Percentiles rank a stretch among this genome's conserved stretches.
Conservation (phyloP, 1,140 invertebrate species). For the Nasonia giraulti region DNA sequence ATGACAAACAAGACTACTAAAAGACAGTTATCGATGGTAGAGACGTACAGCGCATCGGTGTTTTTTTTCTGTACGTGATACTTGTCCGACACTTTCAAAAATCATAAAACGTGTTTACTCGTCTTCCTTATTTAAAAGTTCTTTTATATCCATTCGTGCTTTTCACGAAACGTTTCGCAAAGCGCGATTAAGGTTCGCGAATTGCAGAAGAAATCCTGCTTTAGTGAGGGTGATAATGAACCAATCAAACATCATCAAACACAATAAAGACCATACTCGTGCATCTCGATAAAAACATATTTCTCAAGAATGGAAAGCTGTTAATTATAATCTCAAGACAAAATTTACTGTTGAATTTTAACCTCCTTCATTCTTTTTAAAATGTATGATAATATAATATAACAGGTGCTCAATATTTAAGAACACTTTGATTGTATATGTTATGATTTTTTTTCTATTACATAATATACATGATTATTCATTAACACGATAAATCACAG, state of each 20-base stretch:
- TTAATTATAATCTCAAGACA: too few species aligned
- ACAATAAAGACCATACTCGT: background rate
- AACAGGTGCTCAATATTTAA: too few species aligned
- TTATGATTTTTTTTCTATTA: too few species aligned
- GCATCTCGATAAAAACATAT: too few species aligned
- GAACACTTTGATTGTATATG: too few species aligned
- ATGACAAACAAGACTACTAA: background rate
- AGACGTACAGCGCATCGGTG: background rate
- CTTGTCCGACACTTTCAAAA: slow-evolving; percentile 13
- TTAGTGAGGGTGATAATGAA: background rate
- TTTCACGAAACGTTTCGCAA: background rate
- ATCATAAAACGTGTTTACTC: background rate
- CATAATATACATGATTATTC: too few species aligned
- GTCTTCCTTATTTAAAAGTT: background rate
- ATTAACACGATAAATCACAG: too few species aligned
- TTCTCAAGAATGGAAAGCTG: too few species aligned
- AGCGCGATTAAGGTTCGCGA: background rate
- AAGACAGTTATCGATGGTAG: too few species aligned
- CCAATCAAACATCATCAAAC: background rate
- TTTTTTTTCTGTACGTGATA: slow-evolving; percentile 13
- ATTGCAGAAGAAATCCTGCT: background rate
- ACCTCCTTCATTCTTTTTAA: too few species aligned
- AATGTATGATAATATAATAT: too few species aligned
- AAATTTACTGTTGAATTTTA: too few species aligned
- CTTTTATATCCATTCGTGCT: background rate